Base-by-base conservation (phyloP, 2,113 vertebrate genomes). In the Noturus placidus region DNA sequence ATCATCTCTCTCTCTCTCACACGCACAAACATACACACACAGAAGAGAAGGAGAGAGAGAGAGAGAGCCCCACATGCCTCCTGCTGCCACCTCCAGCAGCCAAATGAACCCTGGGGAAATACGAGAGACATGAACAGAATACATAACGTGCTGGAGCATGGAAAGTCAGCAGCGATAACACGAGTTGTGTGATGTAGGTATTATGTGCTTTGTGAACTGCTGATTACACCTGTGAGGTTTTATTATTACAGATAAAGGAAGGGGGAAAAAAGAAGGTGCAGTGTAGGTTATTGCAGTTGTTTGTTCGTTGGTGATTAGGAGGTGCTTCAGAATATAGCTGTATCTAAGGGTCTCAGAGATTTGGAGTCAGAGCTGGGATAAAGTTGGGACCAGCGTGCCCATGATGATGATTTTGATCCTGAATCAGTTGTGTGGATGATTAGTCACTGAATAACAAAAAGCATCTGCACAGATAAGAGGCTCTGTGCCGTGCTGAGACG, bases 51-150 rank as follows among this genome's bases (percentile, higher is more conserved):
- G 50, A 52, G 50, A 10, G 77, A 86, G 27, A 33, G 65, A 77
- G 74, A 77, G 38, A 77, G 42, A 77, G 82, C 27, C 59, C 65
- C 54, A 78, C 67, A 67, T 59, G 27, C 61, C 13, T 65, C 54
- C 10, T 65, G 56, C 72, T 78, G 81, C 35, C 54, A 59, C 46
- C 74, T 80, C 25, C 72, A 63, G 25, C 22, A 69, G 56, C 84
- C 54, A 76, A 81, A 80, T 65, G 13, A 87, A 82, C 82, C 88
- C 52, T 79, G 30, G 79, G 82, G 82, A 35, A 30, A 72, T 61
- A 76, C 14, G 63, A 9, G 33, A 84, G 30, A 54, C 72, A 86
- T 38, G 67, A 88, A 54, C 84, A 82, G 84, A 61, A 81, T 63
- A 72, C 57, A 74, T 74, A 81, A 79, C 15, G 76, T 72, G 59